These are phyloP conservation scores for Drosophila meridiana DNA, from an alignment of 2,888 invertebrate species.

Conservation along the genomic window DNA sequence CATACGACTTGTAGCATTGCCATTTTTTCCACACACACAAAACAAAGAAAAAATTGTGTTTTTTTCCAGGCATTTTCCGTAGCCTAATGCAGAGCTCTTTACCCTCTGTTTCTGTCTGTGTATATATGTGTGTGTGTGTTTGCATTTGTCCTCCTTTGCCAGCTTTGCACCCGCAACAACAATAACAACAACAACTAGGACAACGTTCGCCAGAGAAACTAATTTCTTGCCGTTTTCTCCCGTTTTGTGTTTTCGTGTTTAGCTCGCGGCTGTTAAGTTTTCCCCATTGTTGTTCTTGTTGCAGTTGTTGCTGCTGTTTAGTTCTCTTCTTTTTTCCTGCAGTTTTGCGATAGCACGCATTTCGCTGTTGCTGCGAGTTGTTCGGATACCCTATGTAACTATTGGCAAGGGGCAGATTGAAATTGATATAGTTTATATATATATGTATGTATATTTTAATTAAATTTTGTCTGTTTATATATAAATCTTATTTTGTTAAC, in stretches of 20 bases:
- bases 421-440: too few species aligned
- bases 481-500: too few species aligned
- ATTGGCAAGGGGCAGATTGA: neutral
- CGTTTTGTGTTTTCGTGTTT: slow-evolving; percentile 56
- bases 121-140: slow-evolving; percentile 31
- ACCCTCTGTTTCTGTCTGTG: slow-evolving; percentile 10
- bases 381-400: neutral
- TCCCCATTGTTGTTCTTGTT: slow-evolving; percentile 28
- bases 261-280: slow-evolving; percentile 73
- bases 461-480: too few species aligned
- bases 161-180: slow-evolving; percentile 59
- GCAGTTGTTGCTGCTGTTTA: slow-evolving; percentile 11
- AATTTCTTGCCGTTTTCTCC: slow-evolving; percentile 68
- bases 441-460: too few species aligned
- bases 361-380: slow-evolving; percentile 26
- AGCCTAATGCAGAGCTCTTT: slow-evolving; percentile 47
- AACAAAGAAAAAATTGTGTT: slow-evolving; percentile 1
- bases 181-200: slow-evolving; percentile 45
- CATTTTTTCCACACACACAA: slow-evolving; percentile 46
- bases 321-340: slow-evolving; percentile 29
- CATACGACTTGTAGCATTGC: slow-evolving; percentile 66
- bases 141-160: slow-evolving; percentile 59
- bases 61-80: slow-evolving; percentile 48
- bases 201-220: slow-evolving; percentile 65
- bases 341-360: slow-evolving; percentile 44